Evolutionary conservation across 2,113 vertebrate species (phyloP).

Genomic region (Vulpes vulpes): DNA sequence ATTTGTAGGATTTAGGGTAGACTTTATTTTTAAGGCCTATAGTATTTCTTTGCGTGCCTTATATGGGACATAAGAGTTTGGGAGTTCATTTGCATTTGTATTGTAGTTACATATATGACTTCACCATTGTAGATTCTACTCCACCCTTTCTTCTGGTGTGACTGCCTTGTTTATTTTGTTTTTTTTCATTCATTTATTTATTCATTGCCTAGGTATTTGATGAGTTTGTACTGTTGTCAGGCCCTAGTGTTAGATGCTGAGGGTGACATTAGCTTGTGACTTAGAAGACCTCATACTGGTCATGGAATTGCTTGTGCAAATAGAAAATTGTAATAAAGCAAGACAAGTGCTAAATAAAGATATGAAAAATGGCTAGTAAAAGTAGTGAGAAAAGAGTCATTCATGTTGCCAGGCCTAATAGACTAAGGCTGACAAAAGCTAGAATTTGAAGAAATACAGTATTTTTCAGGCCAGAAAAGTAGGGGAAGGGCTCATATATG

Average conservation of each 20-base stretch:
- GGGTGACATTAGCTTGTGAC: background rate
- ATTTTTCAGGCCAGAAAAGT: background rate
- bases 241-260: slow-evolving; percentile 31
- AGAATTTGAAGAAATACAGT: background rate
- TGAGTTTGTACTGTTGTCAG: background rate
- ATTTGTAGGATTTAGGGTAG: slow-evolving; percentile 33
- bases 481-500: background rate
- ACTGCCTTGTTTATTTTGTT: background rate
- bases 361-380: background rate
- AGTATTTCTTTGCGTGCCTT: slow-evolving; percentile 1
- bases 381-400: background rate
- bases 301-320: background rate
- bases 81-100: background rate
- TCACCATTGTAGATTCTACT: background rate
- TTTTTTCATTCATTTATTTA: background rate
- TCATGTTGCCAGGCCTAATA: background rate
- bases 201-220: background rate
- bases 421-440: background rate
- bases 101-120: background rate
- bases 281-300: background rate
- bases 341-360: slow-evolving; percentile 51
- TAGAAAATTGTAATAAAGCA: slow-evolving; percentile 7
- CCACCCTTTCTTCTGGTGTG: background rate
- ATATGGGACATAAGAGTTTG: background rate
- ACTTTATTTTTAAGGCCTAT: background rate